These are phyloP conservation scores for Otus scops DNA, from an alignment of 2,797 vertebrate genomes.

Conservation along the genomic window DNA sequence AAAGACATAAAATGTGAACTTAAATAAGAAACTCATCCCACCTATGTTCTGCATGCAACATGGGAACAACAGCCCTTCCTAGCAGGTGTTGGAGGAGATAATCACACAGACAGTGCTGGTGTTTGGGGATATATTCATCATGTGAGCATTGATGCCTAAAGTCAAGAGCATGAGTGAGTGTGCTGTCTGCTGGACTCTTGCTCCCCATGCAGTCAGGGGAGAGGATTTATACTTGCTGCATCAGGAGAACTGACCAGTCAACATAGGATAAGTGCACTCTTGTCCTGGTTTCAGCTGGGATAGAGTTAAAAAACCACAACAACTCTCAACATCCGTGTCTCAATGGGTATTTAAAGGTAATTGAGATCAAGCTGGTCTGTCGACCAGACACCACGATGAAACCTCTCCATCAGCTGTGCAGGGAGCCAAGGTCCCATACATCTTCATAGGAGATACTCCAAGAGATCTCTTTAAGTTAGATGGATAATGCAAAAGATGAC, in stretches of 20 bases:
- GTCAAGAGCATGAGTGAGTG: background rate
- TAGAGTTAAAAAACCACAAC: no score
- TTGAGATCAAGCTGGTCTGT: background rate
- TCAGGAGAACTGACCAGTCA: background rate
- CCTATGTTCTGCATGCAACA: background rate
- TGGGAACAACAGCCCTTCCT: background rate
- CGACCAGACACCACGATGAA: background rate
- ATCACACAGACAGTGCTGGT: background rate
- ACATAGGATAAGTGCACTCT: background rate
- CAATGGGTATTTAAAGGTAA: background rate
- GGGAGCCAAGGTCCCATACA: background rate
- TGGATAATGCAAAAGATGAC: background rate
- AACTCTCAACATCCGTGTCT: background rate
- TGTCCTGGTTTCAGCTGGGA: no score
- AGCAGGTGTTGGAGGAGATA: background rate
- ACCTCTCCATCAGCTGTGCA: background rate
- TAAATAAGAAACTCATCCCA: background rate
- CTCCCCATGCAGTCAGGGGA: background rate
- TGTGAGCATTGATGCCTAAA: background rate
- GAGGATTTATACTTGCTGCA: background rate
- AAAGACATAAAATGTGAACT: background rate
- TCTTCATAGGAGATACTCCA: background rate
- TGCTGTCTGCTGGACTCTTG: background rate
- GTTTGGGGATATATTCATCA: accelerated
- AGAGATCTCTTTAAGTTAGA: background rate